phyloP scores from a whole-genome alignment of 1,140 invertebrate genomes.

The Tetranychus cinnabarinus region DNA sequence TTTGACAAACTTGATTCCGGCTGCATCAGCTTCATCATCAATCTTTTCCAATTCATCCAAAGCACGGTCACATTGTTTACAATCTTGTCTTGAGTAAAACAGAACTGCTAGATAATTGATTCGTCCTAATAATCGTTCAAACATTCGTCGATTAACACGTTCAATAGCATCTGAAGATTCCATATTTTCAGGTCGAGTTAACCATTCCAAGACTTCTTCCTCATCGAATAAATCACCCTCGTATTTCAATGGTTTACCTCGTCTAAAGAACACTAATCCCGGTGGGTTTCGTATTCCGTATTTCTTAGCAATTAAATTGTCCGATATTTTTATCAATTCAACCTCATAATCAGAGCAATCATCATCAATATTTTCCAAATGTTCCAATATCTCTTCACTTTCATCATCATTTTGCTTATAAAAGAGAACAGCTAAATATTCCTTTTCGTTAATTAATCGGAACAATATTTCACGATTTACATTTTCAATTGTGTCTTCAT shows the following conservation, averaged over 20 bases:
- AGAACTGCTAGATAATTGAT: slow-evolving; percentile 41
- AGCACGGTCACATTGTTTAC: slow-evolving; percentile 72
- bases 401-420: slow-evolving; percentile 51
- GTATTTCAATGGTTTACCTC: slow-evolving; percentile 69
- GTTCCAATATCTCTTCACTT: slow-evolving; percentile 33
- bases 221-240: slow-evolving; percentile 49
- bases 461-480: slow-evolving; percentile 57
- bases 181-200: slow-evolving; percentile 81
- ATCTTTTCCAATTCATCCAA: slow-evolving; percentile 36
- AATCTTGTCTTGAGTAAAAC: slow-evolving; percentile 69
- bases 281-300: slow-evolving; percentile 69
- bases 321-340: slow-evolving; percentile 66
- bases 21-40: slow-evolving; percentile 17
- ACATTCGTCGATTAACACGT: slow-evolving; percentile 23
- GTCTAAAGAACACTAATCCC: slow-evolving; percentile 69
- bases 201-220: slow-evolving; percentile 75
- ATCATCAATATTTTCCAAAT: slow-evolving; percentile 71
- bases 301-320: slow-evolving; percentile 77
- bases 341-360: slow-evolving; percentile 75
- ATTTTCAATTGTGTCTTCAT: slow-evolving; percentile 75
- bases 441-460: slow-evolving; percentile 66
- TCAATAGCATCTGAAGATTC: slow-evolving; percentile 51
- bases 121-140: slow-evolving; percentile 18
- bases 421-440: slow-evolving; percentile 74
- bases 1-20: slow-evolving; percentile 71